These are phyloP conservation scores for Sarcophilus harrisii DNA, from an alignment of 2,797 vertebrate species.

Conservation along the genomic window DNA sequence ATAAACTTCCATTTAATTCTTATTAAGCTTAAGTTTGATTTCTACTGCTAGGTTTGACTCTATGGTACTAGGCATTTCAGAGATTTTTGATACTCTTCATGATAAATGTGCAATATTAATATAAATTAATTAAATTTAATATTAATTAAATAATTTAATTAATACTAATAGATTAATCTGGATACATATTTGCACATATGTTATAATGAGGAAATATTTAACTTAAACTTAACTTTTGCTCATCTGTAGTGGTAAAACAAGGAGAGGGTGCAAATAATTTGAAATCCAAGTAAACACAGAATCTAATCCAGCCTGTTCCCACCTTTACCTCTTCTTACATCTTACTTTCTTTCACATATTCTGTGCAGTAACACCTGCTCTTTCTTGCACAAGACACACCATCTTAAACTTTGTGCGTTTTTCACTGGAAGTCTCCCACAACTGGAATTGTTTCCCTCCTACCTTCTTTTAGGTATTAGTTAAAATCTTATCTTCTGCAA, in stretches of 20 bases:
- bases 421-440: background rate
- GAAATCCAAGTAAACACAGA: background rate
- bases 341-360: background rate
- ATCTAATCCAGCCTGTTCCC: background rate
- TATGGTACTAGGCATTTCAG: background rate
- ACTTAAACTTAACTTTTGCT: background rate
- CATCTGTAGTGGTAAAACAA: background rate
- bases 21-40: conserved; percentile 16
- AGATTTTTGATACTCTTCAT: background rate
- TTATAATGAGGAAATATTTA: background rate
- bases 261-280: background rate
- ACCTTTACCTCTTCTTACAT: background rate
- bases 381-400: background rate
- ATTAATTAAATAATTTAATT: too few relatives aligned
- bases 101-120: background rate
- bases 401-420: background rate
- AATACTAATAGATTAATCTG: too few relatives aligned
- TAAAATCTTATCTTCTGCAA: background rate
- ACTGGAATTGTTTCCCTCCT: background rate
- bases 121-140: too few relatives aligned
- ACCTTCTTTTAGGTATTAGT: background rate
- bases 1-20: background rate
- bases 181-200: background rate
- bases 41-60: conserved; percentile 20
- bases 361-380: background rate